A percentile compares a stretch with the other conserved stretches of the same genome.
Evolutionary conservation across 23 tunicate species (phyloP).

Genomic region (Trididemnum miniatum): DNA sequence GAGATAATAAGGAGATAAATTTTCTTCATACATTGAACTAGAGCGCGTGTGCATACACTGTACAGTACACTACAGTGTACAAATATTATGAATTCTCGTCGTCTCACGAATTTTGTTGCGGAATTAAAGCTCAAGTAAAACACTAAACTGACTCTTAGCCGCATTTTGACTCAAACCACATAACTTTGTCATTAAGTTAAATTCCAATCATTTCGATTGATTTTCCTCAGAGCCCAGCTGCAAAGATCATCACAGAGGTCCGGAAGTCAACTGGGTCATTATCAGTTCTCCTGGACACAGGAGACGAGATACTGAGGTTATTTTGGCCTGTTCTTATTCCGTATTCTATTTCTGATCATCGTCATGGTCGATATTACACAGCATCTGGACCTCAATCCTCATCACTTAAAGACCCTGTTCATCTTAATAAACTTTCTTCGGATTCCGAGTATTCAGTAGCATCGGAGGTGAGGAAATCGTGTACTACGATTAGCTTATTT

Average conservation of each 20-base stretch:
- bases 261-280: conserved; percentile 15
- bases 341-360: not conserved
- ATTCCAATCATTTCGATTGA: no score
- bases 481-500: no score
- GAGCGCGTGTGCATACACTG: no score
- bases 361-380: conserved; percentile 24
- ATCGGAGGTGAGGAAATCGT: conserved; percentile 87
- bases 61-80: no score
- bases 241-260: conserved; percentile 13
- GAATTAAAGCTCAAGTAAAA: no score
- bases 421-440: conserved; percentile 22
- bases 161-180: no score
- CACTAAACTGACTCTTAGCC: no score
- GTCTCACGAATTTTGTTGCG: no score
- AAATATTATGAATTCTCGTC: no score
- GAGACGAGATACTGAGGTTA: conserved; percentile 45
- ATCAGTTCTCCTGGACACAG: conserved; percentile 39
- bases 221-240: not conserved
- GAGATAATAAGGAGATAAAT: no score
- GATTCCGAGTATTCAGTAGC: conserved; percentile 42
- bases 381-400: conserved; percentile 37
- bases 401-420: conserved; percentile 39
- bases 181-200: no score
- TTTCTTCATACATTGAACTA: no score
- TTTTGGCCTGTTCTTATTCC: conserved; percentile 76